phyloP scores from a whole-genome alignment of 2,888 invertebrate genomes.

The Desoria tigrina region DNA sequence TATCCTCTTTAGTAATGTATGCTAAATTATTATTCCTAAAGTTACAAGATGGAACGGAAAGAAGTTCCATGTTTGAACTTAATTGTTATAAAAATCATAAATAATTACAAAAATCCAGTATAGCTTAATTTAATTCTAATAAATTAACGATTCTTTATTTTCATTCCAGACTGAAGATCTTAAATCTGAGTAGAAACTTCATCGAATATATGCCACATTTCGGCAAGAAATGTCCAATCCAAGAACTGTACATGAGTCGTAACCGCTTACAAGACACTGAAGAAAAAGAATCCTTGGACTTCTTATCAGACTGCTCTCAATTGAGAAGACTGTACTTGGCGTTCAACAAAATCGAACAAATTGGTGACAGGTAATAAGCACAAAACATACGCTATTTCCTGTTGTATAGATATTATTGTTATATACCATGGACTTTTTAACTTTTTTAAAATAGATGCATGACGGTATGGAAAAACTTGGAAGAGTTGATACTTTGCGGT shows the following conservation, averaged over 20 bases:
- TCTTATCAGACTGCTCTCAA: conserved; percentile 47
- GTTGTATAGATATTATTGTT: neutral
- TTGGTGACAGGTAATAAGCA: conserved; percentile 52
- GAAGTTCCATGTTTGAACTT: too few relatives aligned
- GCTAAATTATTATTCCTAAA: too few relatives aligned
- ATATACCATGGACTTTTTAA: conserved; percentile 5
- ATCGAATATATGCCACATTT: conserved; percentile 51
- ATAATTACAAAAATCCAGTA: too few relatives aligned
- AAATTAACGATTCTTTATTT: too few relatives aligned
- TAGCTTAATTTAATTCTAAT: too few relatives aligned
- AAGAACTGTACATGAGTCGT: conserved; percentile 50
- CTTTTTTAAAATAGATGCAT: conserved; percentile 63
- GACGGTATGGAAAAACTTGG: conserved; percentile 74
- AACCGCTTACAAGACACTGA: conserved; percentile 52
- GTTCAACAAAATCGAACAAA: conserved; percentile 52
- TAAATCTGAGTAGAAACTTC: conserved; percentile 77
- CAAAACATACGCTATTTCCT: too few relatives aligned
- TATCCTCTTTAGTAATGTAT: too few relatives aligned
- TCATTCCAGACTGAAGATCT: conserved; percentile 62
- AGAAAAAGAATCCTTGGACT: conserved; percentile 51
- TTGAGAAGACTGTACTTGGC: conserved; percentile 49
- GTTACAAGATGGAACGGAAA: too few relatives aligned
- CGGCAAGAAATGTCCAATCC: conserved; percentile 49
- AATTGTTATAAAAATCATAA: too few relatives aligned
- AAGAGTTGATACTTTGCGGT: conserved; percentile 79